These are phyloP conservation scores for Tiliacea citrago DNA, from an alignment of 2,888 invertebrate species.

Conservation along the genomic window DNA sequence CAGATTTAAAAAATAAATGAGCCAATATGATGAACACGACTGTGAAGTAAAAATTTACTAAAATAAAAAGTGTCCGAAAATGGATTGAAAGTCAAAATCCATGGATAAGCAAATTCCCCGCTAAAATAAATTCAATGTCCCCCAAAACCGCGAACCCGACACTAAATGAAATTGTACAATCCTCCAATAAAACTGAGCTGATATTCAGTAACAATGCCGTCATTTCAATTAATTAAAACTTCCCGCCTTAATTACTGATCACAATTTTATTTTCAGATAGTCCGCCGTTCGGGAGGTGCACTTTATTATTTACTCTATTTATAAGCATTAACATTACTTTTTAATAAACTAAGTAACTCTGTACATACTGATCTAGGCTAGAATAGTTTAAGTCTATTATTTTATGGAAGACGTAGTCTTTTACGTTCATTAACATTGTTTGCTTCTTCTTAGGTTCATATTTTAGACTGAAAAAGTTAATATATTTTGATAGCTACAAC, in stretches of 20 bases:
- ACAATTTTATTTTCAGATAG: slow-evolving; percentile 68
- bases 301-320: slow-evolving; percentile 50
- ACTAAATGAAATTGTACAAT: slow-evolving; percentile 27
- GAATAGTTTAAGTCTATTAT: slow-evolving; percentile 39
- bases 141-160: slow-evolving; percentile 16
- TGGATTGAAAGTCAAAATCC: not conserved
- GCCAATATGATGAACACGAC: not conserved
- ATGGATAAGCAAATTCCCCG: not conserved
- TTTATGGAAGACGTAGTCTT: slow-evolving; percentile 47
- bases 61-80: slow-evolving; percentile 6
- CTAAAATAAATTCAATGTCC: slow-evolving; percentile 20
- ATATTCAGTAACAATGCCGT: slow-evolving; percentile 28
- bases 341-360: slow-evolving; percentile 45
- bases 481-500: slow-evolving; percentile 5
- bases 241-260: slow-evolving; percentile 39
- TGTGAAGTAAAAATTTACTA: not conserved
- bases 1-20: not conserved
- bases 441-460: slow-evolving; percentile 2
- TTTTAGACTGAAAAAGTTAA: slow-evolving; percentile 33
- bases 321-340: slow-evolving; percentile 37
- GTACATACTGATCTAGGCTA: slow-evolving; percentile 40
- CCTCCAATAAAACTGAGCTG: slow-evolving; percentile 18
- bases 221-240: slow-evolving; percentile 44
- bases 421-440: slow-evolving; percentile 28
- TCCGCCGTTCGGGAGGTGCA: slow-evolving; percentile 50